phyloP scores from a whole-genome alignment of 2,888 invertebrate species.

The Hesperia comma region DNA sequence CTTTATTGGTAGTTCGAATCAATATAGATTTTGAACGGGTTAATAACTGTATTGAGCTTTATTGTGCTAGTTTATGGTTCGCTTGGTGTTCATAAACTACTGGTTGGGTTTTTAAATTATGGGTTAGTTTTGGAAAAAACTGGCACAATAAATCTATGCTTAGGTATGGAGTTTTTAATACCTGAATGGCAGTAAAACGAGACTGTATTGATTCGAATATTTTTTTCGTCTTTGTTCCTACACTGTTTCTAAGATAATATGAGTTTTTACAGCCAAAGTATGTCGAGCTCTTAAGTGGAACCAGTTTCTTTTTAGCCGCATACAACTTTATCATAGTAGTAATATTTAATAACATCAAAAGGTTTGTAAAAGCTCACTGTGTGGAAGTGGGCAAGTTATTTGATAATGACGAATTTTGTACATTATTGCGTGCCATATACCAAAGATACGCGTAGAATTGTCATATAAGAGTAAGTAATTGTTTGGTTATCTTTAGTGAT shows the following conservation, averaged over 20 bases:
- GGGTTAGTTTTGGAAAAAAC: background rate
- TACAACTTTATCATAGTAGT: background rate
- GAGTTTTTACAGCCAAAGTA: background rate
- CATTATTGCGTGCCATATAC: slow-evolving; percentile 5
- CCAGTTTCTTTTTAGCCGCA: too few species aligned
- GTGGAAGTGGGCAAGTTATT: too few species aligned
- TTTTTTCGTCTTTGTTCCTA: background rate
- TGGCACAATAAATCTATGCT: background rate
- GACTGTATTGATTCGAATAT: slow-evolving; percentile 2
- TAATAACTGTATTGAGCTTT: background rate
- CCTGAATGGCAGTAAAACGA: background rate
- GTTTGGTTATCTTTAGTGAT: background rate
- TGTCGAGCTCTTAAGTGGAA: too few species aligned
- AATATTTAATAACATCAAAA: background rate
- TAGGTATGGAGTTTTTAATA: background rate
- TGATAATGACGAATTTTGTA: background rate
- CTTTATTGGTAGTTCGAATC: slow-evolving; percentile 2
- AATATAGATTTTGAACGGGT: background rate
- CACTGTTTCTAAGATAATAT: background rate
- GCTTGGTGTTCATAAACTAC: background rate
- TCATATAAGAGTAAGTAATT: background rate
- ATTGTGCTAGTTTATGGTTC: background rate
- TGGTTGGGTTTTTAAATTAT: background rate
- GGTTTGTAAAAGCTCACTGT: slow-evolving; percentile 14
- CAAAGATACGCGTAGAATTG: slow-evolving; percentile 16